Evolutionary conservation across 2,113 vertebrate species (phyloP).

Genomic region (Mastomys natalensis): DNA sequence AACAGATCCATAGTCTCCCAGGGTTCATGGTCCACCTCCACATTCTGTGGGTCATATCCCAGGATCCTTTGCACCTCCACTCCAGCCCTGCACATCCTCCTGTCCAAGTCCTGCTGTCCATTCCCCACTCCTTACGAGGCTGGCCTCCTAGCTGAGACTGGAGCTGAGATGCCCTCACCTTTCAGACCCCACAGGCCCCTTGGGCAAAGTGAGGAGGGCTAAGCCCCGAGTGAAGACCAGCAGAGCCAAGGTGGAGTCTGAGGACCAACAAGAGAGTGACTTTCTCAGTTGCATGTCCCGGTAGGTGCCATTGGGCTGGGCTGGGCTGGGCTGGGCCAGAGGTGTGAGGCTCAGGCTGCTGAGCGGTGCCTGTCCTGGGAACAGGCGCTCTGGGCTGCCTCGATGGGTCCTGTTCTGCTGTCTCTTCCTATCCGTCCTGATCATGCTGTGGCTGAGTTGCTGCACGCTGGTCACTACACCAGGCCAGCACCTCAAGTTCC

Average conservation of each 20-base stretch:
- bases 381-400: conserved; percentile 96
- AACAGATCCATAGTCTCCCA: background rate
- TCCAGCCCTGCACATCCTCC: background rate
- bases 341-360: background rate
- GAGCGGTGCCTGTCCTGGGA: background rate
- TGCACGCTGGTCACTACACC: conserved; percentile 96
- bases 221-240: conserved; percentile 87
- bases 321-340: background rate
- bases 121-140: background rate
- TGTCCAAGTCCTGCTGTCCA: background rate
- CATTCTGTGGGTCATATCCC: background rate
- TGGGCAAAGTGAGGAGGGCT: conserved; percentile 87
- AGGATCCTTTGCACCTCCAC: background rate
- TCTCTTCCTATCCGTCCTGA: conserved; percentile 96
- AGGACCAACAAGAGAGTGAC: conserved; percentile 91
- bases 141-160: background rate
- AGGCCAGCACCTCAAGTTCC: conserved; percentile 94
- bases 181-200: conserved; percentile 83
- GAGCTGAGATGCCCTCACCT: background rate
- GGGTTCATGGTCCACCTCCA: background rate
- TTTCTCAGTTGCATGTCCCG: conserved; percentile 98
- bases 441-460: conserved; percentile 99
- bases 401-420: conserved; percentile 97
- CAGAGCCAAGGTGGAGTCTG: conserved; percentile 75
- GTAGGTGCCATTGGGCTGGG: conserved; percentile 79